Conservation (phyloP, 2,797 vertebrate species). For the Mormyrus proboscirostris region DNA sequence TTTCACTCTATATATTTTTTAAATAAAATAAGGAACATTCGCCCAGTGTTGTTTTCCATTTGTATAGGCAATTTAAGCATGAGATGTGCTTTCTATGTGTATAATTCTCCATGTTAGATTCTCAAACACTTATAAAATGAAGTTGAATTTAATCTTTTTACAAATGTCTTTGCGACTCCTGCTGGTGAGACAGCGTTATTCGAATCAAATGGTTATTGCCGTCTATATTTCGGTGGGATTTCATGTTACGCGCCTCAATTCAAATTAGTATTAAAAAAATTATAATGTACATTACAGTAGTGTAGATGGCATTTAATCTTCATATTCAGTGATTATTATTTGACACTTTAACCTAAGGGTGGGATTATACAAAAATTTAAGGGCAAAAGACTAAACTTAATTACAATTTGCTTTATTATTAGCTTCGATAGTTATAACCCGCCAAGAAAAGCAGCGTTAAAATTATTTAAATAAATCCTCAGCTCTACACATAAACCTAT, state of each 20-base stretch:
- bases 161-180: constrained; percentile 6
- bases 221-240: not conserved
- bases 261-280: not conserved
- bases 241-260: not conserved
- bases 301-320: constrained; percentile 2
- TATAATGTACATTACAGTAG: not conserved
- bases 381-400: not conserved
- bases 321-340: not conserved
- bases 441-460: not conserved
- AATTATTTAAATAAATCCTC: not conserved
- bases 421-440: not conserved
- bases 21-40: not conserved
- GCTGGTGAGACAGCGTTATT: constrained; percentile 2
- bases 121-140: not conserved
- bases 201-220: not conserved
- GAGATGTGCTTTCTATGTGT: not conserved
- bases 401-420: not conserved
- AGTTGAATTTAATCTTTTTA: not conserved
- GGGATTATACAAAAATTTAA: not conserved
- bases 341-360: not conserved
- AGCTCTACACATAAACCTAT: not conserved
- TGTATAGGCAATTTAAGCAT: not conserved
- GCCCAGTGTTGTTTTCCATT: not conserved
- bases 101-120: not conserved
- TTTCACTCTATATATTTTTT: not conserved